Conservation (phyloP, 2,113 vertebrate species). For the Trochalopteron elliotii region DNA sequence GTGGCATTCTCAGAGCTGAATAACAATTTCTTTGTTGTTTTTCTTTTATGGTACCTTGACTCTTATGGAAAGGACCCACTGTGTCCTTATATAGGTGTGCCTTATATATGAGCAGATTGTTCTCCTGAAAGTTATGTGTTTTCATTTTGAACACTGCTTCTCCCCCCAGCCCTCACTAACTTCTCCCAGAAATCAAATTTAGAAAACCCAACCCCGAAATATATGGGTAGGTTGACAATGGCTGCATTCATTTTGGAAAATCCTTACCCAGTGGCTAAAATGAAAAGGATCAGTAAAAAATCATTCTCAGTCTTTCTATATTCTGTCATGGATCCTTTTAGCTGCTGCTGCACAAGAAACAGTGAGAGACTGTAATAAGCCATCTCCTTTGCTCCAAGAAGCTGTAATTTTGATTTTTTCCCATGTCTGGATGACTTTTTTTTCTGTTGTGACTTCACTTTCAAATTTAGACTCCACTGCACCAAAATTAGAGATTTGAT, state of each 20-base stretch:
- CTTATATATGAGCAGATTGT: neutral
- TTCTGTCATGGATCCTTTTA: neutral
- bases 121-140: neutral
- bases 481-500: neutral
- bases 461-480: neutral
- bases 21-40: constrained; percentile 56
- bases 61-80: neutral
- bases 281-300: constrained; percentile 4
- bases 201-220: neutral
- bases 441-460: neutral
- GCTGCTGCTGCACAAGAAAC: neutral
- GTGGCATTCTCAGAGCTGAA: constrained; percentile 25
- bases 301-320: neutral
- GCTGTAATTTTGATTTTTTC: neutral
- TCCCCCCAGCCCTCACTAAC: neutral
- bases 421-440: neutral
- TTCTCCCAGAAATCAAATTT: neutral
- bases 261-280: neutral
- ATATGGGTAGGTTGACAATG: neutral
- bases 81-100: neutral
- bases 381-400: neutral
- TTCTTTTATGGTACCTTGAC: constrained; percentile 27
- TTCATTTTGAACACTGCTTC: neutral
- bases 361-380: neutral
- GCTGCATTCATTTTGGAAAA: constrained; percentile 28